Evolutionary conservation across 2,113 vertebrate genomes (phyloP).

Genomic region (Sylvietta virens): DNA sequence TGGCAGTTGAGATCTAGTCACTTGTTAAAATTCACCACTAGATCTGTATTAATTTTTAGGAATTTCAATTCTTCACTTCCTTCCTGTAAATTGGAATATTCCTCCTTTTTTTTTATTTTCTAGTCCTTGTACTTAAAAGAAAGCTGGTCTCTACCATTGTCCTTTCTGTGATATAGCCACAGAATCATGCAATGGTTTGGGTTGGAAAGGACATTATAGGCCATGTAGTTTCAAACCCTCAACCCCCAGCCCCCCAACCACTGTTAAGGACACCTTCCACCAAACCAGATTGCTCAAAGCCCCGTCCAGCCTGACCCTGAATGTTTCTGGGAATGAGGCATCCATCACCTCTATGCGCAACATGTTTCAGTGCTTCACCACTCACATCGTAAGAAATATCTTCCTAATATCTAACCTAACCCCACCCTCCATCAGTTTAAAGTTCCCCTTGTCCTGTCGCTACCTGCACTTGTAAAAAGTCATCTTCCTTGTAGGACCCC

Average conservation of each 20-base stretch:
- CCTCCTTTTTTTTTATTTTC: neutral
- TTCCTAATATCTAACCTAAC: neutral
- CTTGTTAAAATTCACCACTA: neutral
- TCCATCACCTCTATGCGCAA: neutral
- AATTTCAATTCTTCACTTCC: neutral
- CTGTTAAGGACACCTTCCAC: neutral
- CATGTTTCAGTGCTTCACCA: neutral
- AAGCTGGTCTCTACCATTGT: neutral
- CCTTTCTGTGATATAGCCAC: neutral
- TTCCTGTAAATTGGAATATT: neutral
- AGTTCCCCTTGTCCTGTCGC: accelerated
- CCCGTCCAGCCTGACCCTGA: neutral
- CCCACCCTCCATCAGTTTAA: neutral
- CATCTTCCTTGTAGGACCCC: neutral
- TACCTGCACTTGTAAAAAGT: neutral
- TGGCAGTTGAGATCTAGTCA: neutral
- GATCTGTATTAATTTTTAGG: neutral
- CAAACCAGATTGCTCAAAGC: neutral
- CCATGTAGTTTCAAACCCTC: neutral
- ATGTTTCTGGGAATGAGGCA: neutral
- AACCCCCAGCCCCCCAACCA: too few relatives aligned
- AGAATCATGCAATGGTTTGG: neutral
- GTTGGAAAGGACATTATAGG: neutral
- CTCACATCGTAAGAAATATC: neutral
- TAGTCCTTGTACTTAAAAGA: neutral